phyloP scores from a whole-genome alignment of 2,113 vertebrate genomes.

The Hyaena hyaena region DNA sequence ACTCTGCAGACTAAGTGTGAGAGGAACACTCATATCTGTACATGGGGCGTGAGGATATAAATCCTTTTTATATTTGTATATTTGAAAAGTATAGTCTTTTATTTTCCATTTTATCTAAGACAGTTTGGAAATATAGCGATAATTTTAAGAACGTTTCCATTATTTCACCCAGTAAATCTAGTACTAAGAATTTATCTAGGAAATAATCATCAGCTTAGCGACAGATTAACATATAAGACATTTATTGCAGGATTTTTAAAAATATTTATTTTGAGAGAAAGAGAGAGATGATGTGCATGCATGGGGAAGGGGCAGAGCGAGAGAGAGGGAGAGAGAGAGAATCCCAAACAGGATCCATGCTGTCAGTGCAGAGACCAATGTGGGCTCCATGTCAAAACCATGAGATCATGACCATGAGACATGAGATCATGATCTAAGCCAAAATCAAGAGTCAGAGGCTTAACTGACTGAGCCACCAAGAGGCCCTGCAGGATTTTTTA shows the following conservation, averaged over 20 bases:
- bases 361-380: too few species aligned
- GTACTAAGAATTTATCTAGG: not conserved
- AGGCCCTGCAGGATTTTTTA: not conserved
- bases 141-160: not conserved
- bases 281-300: too few species aligned
- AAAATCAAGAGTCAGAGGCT: too few species aligned
- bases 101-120: conserved; percentile 1
- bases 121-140: not conserved
- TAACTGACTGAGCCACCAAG: too few species aligned
- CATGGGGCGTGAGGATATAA: not conserved
- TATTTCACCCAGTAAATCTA: not conserved
- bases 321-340: too few species aligned
- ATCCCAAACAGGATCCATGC: too few species aligned
- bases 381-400: too few species aligned
- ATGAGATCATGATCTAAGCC: too few species aligned
- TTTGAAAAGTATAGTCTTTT: not conserved
- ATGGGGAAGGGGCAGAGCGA: too few species aligned
- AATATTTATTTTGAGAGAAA: too few species aligned
- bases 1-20: not conserved
- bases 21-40: not conserved
- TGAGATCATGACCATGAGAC: too few species aligned
- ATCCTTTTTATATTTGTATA: not conserved
- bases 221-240: not conserved
- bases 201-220: not conserved
- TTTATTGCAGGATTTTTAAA: not conserved